phyloP scores from a whole-genome alignment of 2,888 invertebrate genomes.

The Ceratothoa steindachneri region DNA sequence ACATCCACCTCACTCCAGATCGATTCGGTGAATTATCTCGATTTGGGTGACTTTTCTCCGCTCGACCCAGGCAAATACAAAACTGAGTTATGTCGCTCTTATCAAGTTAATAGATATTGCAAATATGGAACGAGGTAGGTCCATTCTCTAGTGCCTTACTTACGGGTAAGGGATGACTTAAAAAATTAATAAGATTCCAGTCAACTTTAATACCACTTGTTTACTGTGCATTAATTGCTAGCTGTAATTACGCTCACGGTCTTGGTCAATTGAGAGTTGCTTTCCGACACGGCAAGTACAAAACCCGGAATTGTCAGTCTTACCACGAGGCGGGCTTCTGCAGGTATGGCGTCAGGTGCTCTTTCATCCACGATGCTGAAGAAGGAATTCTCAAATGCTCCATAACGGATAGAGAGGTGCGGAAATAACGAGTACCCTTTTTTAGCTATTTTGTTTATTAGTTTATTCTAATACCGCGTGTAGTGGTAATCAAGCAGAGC shows the following conservation, averaged over 20 bases:
- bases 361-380: conserved; percentile 46
- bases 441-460: too few relatives aligned
- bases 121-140: conserved; percentile 39
- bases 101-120: conserved; percentile 34
- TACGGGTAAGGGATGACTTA: too few relatives aligned
- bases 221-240: too few relatives aligned
- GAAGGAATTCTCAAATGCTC: conserved; percentile 44
- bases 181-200: too few relatives aligned
- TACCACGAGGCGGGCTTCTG: conserved; percentile 45
- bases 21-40: not conserved
- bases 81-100: conserved; percentile 43
- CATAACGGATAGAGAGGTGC: conserved; percentile 44
- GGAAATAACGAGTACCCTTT: too few relatives aligned
- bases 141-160: not conserved
- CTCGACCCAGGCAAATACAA: conserved; percentile 41
- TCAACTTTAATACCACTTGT: too few relatives aligned
- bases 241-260: conserved; percentile 46
- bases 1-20: not conserved
- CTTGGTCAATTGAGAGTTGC: conserved; percentile 30
- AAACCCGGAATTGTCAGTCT: conserved; percentile 45
- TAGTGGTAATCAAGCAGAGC: too few relatives aligned
- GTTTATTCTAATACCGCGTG: too few relatives aligned
- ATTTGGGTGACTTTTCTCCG: conserved; percentile 18
- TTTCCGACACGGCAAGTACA: conserved; percentile 45
- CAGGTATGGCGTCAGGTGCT: conserved; percentile 43